Evolutionary conservation across 2,888 invertebrate genomes (phyloP), one percentile per base, ranked within the genome.

Genomic region (Branchellion lobata): DNA sequence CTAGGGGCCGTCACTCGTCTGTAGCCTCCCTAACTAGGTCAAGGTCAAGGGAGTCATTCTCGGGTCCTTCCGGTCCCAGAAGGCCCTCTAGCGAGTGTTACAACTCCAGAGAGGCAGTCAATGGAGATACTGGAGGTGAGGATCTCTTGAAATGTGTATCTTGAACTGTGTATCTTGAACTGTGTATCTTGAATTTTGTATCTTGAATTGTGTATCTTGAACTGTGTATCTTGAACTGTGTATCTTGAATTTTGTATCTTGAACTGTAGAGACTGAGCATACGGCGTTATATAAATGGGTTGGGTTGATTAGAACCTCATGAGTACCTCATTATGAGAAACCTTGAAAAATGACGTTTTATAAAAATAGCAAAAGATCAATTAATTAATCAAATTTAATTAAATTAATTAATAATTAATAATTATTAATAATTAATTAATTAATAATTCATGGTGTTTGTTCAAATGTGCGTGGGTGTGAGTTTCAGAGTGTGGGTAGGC

Each of bases 51-150:
- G 77, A 77, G 36, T 77, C 77, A 1, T 53, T 77, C 21, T 24
- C 29, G 53, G 14, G 27, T n/a, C 51, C 29, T 1, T 40, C 53
- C 27, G 75, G 75, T 24, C 40, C 51, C 51, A 57, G 77, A n/a
- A n/a, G 77, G 24, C 77, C 77, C 11, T 77, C 77, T n/a, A 77
- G 77, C 33, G 77, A 77, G 21, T n/a, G 77, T 31, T 77, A 77
- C 33, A 57, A 57, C 33, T 77, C 77, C 1, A n/a, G 53, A 24
- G 77, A 77, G 34, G 53, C n/a, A 61, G 65, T 61, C 77, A 34
- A 77, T 21, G 31, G 31, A 33, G 77, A 61, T n/a, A n/a, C 3
- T 14, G n/a, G n/a, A n/a, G 31, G n/a, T 72, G 72, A 24, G 24
- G 68, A 31, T 78, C 29, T 78, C 21, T 76, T 68, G 36, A 65